Evolutionary conservation across 2,888 invertebrate genomes (phyloP).

Genomic region (Apocheima hispidaria): DNA sequence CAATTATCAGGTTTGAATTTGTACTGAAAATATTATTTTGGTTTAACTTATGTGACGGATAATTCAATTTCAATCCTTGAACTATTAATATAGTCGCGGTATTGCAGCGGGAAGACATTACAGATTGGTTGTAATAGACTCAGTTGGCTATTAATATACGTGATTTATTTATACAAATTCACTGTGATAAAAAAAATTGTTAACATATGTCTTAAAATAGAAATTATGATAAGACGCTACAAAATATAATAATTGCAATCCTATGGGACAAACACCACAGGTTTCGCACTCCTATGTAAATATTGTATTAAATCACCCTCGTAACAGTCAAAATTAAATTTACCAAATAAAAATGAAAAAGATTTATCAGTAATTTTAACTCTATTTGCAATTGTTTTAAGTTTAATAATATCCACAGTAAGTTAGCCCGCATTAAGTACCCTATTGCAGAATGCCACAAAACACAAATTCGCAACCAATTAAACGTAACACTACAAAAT

Average conservation of each 20-base stretch:
- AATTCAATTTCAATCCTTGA: not conserved
- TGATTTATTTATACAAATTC: not conserved
- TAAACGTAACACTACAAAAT: not conserved
- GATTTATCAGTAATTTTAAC: not conserved
- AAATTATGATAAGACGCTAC: not conserved
- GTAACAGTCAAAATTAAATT: not conserved
- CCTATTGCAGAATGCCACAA: not conserved
- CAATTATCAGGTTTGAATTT: not conserved
- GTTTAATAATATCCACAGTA: not conserved
- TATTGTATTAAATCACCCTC: not conserved
- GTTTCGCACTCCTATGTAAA: constrained; percentile 8
- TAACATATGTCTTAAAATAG: no score
- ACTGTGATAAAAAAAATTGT: no score
- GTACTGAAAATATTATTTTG: not conserved
- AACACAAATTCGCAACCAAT: not conserved
- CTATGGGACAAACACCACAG: not conserved
- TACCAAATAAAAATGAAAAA: not conserved
- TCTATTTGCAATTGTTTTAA: not conserved
- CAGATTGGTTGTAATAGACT: no score
- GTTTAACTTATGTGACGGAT: no score
- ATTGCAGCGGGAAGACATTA: no score
- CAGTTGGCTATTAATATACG: not conserved
- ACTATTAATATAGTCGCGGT: no score
- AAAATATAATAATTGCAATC: not conserved
- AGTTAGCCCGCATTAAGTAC: not conserved